Percentiles rank a stretch among this genome's conserved stretches.
These are phyloP conservation scores for Globodera rostochiensis DNA, from an alignment of 1,140 invertebrate species.

Conservation along the genomic window DNA sequence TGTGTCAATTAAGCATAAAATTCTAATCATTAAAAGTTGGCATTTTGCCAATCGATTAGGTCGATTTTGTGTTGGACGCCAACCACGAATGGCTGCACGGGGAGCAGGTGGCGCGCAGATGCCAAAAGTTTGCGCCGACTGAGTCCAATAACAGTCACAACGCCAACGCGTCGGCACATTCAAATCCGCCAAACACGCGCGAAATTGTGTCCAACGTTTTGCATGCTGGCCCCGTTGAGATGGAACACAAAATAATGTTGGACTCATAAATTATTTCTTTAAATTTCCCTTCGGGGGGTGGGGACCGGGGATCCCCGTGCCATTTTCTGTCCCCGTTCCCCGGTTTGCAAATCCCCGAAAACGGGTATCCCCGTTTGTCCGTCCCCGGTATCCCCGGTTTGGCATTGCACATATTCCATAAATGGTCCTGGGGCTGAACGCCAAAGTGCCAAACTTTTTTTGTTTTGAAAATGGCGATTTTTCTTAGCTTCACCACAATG, in stretches of 20 bases:
- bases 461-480: too few relatives aligned
- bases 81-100: constrained; percentile 52
- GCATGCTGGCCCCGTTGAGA: constrained; percentile 41
- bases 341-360: too few relatives aligned
- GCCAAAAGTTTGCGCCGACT: constrained; percentile 25
- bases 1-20: too few relatives aligned
- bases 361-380: too few relatives aligned
- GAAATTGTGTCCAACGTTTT: constrained; percentile 53
- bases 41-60: constrained; percentile 22
- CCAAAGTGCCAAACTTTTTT: not conserved
- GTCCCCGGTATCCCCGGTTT: too few relatives aligned
- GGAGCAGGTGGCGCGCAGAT: constrained; percentile 47
- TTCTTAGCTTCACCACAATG: constrained; percentile 51
- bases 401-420: too few relatives aligned
- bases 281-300: too few relatives aligned
- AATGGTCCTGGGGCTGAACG: not conserved
- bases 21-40: too few relatives aligned
- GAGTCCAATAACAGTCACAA: not conserved
- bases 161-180: not conserved
- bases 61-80: constrained; percentile 52
- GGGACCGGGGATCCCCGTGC: too few relatives aligned
- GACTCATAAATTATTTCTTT: constrained; percentile 11
- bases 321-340: too few relatives aligned
- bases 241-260: constrained; percentile 49
- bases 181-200: constrained; percentile 35